These are phyloP conservation scores for Bufotes viridis DNA, from an alignment of 2,797 vertebrate genomes.

Conservation along the genomic window DNA sequence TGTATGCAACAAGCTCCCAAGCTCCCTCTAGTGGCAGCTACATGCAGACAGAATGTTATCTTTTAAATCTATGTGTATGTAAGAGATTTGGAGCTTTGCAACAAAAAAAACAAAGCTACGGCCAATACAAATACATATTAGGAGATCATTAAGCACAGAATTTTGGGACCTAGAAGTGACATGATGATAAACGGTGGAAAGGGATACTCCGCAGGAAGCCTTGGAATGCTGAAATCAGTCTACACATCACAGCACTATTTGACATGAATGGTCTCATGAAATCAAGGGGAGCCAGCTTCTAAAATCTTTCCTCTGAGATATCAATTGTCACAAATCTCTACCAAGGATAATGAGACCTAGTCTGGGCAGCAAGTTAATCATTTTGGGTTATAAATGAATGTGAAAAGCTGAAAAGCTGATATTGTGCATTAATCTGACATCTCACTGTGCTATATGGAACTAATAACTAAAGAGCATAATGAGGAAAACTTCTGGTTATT, in stretches of 20 bases:
- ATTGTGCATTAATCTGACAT: neutral
- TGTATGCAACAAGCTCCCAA: no score
- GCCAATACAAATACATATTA: no score
- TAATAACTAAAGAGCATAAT: neutral
- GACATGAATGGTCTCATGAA: neutral
- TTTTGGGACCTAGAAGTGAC: no score
- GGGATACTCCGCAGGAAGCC: no score
- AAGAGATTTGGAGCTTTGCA: no score
- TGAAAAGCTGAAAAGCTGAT: neutral
- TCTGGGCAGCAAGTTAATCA: conserved; percentile 15
- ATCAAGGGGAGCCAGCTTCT: neutral
- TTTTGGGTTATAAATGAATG: conserved; percentile 29
- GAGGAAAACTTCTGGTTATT: neutral
- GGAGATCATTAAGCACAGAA: no score
- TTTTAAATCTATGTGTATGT: no score
- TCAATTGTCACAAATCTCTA: conserved; percentile 26
- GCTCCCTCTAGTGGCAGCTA: no score
- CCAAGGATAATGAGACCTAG: conserved; percentile 47
- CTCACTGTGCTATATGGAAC: neutral
- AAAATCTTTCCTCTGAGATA: neutral
- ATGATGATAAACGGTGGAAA: no score
- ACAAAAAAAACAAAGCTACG: no score
- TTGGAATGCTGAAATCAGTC: neutral
- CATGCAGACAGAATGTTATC: no score
- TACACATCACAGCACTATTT: neutral